A percentile compares a stretch with the other conserved stretches of the same genome.
Conservation (phyloP, 2,113 vertebrate species). For the Stomatorhinus ivindoensis region DNA sequence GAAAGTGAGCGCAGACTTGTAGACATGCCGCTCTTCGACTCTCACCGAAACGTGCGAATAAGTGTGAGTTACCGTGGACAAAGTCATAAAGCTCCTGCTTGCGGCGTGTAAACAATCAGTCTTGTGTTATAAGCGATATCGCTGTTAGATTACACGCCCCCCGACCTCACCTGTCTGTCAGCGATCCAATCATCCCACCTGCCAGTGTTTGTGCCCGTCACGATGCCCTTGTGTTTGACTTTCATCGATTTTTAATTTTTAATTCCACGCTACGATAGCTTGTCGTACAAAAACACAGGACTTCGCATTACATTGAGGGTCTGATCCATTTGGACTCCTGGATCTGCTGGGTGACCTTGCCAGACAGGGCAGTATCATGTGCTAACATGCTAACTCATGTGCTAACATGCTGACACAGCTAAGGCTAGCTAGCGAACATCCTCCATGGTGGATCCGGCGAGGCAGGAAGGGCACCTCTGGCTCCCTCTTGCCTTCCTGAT, state of each 20-base stretch:
- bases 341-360: not conserved
- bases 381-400: not conserved
- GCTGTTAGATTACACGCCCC: not conserved
- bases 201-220: not conserved
- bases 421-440: not conserved
- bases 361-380: not conserved
- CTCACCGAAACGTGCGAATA: too few species aligned
- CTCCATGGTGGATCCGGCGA: not conserved
- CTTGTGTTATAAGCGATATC: not conserved
- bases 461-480: not conserved
- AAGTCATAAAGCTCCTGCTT: not conserved
- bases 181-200: not conserved
- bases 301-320: not conserved
- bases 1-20: not conserved
- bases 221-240: not conserved
- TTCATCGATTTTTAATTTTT: slow-evolving; percentile 15
- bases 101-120: not conserved
- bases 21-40: not conserved
- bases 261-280: not conserved
- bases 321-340: not conserved
- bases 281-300: not conserved
- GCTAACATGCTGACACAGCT: not conserved
- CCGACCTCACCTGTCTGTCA: not conserved
- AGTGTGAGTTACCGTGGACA: not conserved
- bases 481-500: not conserved